Conservation (phyloP, 64 coral and sea anemone genomes). For the Catalaphyllia jardinei region DNA sequence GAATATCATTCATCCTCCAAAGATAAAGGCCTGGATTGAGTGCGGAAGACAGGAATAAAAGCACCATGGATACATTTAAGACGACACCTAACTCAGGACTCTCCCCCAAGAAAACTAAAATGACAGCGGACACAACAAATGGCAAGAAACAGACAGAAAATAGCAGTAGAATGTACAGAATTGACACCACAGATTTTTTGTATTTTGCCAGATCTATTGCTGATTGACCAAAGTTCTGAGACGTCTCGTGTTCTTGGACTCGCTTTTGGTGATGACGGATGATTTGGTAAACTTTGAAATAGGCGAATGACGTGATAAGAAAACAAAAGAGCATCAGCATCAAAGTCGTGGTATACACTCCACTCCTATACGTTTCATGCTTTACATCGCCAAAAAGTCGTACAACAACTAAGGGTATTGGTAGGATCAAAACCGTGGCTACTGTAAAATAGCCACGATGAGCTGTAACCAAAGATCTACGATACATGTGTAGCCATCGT, state of each 20-base stretch:
- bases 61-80: background rate
- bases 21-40: background rate
- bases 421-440: background rate
- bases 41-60: background rate
- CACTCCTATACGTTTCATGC: background rate
- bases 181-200: background rate
- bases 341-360: background rate
- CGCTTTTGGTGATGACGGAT: background rate
- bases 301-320: background rate
- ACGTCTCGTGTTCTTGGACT: background rate
- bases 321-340: background rate
- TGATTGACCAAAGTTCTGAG: background rate
- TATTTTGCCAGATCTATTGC: background rate
- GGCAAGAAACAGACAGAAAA: conserved; percentile 1
- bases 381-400: background rate
- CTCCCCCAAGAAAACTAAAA: background rate
- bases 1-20: conserved; percentile 14
- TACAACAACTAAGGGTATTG: background rate
- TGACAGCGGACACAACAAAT: background rate
- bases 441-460: background rate
- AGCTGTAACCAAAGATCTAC: conserved; percentile 18
- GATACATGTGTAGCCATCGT: conserved; percentile 4
- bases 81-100: no score
- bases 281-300: background rate
- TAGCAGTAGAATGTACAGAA: background rate